Conservation (phyloP, 2,888 invertebrate genomes). For the Orthosia gracilis region DNA sequence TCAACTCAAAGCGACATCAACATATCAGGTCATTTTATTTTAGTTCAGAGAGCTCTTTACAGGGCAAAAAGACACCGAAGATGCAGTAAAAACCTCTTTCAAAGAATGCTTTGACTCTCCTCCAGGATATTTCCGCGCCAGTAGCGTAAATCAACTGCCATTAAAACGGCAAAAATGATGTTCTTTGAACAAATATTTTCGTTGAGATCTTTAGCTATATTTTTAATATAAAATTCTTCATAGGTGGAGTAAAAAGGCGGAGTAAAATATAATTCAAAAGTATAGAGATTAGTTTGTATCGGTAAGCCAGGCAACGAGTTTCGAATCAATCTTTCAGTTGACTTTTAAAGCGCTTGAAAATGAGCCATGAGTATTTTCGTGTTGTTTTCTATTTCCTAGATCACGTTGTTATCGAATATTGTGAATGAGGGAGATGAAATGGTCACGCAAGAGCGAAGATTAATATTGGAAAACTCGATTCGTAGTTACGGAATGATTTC, state of each 20-base stretch:
- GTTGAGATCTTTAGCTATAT: constrained; percentile 31
- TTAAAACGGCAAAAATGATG: constrained; percentile 66
- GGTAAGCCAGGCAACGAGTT: constrained; percentile 9
- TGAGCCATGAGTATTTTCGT: constrained; percentile 44
- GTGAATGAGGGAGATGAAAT: constrained; percentile 42
- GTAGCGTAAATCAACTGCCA: constrained; percentile 66
- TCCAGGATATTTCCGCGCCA: constrained; percentile 64
- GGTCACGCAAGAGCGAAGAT: constrained; percentile 22
- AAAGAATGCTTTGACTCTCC: constrained; percentile 69
- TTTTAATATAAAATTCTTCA: constrained; percentile 45
- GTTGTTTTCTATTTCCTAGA: constrained; percentile 46
- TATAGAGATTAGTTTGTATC: constrained; percentile 29
- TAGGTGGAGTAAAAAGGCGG: constrained; percentile 18
- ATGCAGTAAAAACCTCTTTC: constrained; percentile 64
- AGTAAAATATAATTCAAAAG: constrained; percentile 24
- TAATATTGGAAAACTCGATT: constrained; percentile 45
- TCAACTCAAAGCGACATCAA: constrained; percentile 57
- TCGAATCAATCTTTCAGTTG: constrained; percentile 55
- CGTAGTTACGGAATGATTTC: constrained; percentile 1
- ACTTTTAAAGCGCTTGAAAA: constrained; percentile 58
- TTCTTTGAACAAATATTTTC: constrained; percentile 64
- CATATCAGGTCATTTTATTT: constrained; percentile 61
- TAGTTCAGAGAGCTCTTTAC: constrained; percentile 59
- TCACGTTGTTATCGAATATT: constrained; percentile 43
- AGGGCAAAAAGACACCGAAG: constrained; percentile 55